Base-by-base conservation (phyloP, 2,888 invertebrate genomes). In the Pimpla rufipes region DNA sequence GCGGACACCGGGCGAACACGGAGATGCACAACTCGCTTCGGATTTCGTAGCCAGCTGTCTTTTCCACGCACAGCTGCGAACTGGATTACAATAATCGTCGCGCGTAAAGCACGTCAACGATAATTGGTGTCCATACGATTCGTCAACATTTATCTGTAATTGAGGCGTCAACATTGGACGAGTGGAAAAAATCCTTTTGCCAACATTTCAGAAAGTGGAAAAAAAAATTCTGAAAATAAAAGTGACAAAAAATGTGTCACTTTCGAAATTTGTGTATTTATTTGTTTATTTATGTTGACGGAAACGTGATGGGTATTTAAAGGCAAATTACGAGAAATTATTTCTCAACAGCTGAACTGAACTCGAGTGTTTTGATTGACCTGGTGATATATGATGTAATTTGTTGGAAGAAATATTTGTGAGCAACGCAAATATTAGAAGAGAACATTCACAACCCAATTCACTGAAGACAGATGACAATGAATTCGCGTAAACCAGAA, bases 81-180 rank as follows among this genome's bases (percentile, higher is more conserved):
- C 59, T 13, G 86, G 86, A 86, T 86, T 85, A 84, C 78, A 85
- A 86, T 86, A 82, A 79, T 55, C 23, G 8, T 55, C 23, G 55
- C 6, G 16, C 5, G 45, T 13, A 7, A 55, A 71, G 42, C 16
- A 7, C 18, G 37, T 57, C 11, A 40, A 5, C 71, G 37, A 57
- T 73, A 47, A 74, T 79, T 23, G 73, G 59, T 18, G 40, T 40
- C 18, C 55, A 23, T 57, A 7, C 52, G 21, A 70, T 70, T 52
- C n/a, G 40, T 16, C 42, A 62, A 62, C 81, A 85, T 83, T 86
- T 85, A 37, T n/a, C 59, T 16, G n/a, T n/a, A 37, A 35, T 59
- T 37, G 59, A 29, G 29, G 29, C n/a, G n/a, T n/a, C n/a, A n/a
- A n/a, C n/a, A n/a, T 29, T 29, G 3, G 29, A 29, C 29, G 5